phyloP scores from a whole-genome alignment of 2,113 vertebrate species.

The Pseudonaja textilis region DNA sequence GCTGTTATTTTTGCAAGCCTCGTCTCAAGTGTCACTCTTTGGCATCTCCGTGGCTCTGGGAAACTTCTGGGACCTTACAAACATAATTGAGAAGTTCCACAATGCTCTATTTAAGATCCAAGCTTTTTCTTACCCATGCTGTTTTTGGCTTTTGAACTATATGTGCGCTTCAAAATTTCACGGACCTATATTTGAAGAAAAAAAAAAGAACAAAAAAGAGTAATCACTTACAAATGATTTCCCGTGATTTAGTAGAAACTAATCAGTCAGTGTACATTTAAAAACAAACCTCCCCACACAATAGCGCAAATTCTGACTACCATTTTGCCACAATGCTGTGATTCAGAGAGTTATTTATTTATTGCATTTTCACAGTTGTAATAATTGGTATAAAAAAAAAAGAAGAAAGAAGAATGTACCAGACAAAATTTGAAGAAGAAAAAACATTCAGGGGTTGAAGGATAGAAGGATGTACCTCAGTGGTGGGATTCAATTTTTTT shows the following conservation, averaged over 20 bases:
- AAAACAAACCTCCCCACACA: background rate
- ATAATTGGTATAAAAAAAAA: background rate
- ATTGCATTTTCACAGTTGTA: background rate
- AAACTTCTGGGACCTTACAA: too few species aligned
- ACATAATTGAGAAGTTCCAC: background rate
- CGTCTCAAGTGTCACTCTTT: too few species aligned
- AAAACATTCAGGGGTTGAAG: background rate
- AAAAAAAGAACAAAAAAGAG: slow-evolving; percentile 13
- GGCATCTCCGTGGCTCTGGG: too few species aligned
- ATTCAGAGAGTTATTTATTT: background rate
- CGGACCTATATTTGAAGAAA: slow-evolving; percentile 75
- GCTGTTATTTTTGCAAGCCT: too few species aligned
- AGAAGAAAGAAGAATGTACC: background rate
- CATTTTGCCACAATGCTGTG: background rate
- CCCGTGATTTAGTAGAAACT: background rate
- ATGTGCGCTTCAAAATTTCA: slow-evolving; percentile 90
- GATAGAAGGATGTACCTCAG: background rate
- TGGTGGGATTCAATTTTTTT: too few species aligned
- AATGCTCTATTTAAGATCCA: background rate
- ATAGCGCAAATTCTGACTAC: background rate
- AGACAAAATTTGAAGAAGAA: background rate
- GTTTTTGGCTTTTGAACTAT: slow-evolving; percentile 84
- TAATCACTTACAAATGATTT: background rate
- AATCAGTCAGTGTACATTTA: background rate
- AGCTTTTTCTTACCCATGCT: slow-evolving; percentile 83